phyloP scores from a whole-genome alignment of 2,113 vertebrate genomes.

The Etheostoma spectabile region DNA sequence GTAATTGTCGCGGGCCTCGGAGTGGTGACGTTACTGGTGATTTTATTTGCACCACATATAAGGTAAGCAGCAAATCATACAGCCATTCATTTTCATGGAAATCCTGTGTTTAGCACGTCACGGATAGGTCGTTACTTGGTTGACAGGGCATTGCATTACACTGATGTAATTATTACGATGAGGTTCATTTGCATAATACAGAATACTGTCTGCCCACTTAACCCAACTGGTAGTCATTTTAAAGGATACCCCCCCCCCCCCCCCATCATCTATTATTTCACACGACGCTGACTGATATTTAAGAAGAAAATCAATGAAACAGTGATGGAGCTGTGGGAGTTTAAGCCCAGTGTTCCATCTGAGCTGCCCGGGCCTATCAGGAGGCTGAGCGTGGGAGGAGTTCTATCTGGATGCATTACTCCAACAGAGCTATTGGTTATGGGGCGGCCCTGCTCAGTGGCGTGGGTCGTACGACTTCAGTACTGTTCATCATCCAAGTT shows the following conservation, averaged over 20 bases:
- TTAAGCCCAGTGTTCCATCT: conserved; percentile 40
- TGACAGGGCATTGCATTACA: conserved; percentile 39
- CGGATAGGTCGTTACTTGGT: conserved; percentile 10
- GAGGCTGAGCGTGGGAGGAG: conserved; percentile 68
- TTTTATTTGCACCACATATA: conserved; percentile 85
- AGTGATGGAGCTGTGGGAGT: conserved; percentile 52
- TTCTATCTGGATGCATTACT: conserved; percentile 36
- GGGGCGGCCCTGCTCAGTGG: conserved; percentile 34
- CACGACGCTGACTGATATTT: conserved; percentile 1
- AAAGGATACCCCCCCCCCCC: too few relatives aligned
- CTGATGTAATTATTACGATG: conserved; percentile 18
- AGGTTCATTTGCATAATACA: not conserved
- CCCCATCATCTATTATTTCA: not conserved
- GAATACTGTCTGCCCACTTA: fast-evolving
- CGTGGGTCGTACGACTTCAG: conserved; percentile 56
- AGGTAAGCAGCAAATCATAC: conserved; percentile 80
- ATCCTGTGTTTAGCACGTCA: conserved; percentile 9
- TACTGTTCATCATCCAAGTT: conserved; percentile 25
- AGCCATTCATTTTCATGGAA: not conserved
- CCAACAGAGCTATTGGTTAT: conserved; percentile 68
- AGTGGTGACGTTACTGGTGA: conserved; percentile 79
- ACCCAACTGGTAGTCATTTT: not conserved
- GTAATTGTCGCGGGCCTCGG: conserved; percentile 79
- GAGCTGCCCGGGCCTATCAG: conserved; percentile 66
- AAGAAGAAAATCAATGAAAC: conserved; percentile 42